Evolutionary conservation across 2,888 invertebrate genomes (phyloP).

Genomic region (Orchesella flavescens): DNA sequence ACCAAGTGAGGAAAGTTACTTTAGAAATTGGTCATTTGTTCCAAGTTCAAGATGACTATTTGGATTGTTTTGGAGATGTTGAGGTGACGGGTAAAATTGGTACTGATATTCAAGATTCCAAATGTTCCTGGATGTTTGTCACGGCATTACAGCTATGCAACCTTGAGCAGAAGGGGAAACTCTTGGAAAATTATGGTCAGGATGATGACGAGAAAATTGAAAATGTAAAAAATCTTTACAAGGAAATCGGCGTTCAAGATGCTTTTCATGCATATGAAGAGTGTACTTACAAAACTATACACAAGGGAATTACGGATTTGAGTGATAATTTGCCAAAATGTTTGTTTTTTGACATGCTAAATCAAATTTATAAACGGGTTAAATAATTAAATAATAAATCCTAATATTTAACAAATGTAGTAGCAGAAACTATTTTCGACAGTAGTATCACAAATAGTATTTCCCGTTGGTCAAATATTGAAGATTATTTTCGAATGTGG

Average conservation of each 20-base stretch:
- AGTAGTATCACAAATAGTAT: too few species aligned
- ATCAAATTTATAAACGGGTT: too few species aligned
- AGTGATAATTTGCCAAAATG: too few species aligned
- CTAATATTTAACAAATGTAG: too few species aligned
- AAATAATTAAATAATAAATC: too few species aligned
- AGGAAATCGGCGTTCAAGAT: conserved; percentile 83
- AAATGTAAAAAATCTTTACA: conserved; percentile 84
- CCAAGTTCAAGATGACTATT: conserved; percentile 94
- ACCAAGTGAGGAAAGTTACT: conserved; percentile 86
- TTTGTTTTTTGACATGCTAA: too few species aligned
- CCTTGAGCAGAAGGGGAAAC: conserved; percentile 79
- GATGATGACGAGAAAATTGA: conserved; percentile 80
- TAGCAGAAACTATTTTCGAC: too few species aligned
- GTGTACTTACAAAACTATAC: conserved; percentile 81
- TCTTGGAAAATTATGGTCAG: conserved; percentile 82
- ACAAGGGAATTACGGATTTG: too few species aligned
- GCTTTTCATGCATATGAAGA: conserved; percentile 88
- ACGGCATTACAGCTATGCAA: conserved; percentile 88
- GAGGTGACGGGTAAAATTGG: conserved; percentile 90
- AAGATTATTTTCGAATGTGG: too few species aligned
- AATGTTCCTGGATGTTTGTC: conserved; percentile 95
- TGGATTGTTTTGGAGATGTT: conserved; percentile 93
- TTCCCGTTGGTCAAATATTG: too few species aligned
- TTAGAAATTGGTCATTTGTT: conserved; percentile 95
- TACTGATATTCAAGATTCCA: conserved; percentile 94